phyloP scores from a whole-genome alignment of 2,113 vertebrate species.

The Abramis brama region DNA sequence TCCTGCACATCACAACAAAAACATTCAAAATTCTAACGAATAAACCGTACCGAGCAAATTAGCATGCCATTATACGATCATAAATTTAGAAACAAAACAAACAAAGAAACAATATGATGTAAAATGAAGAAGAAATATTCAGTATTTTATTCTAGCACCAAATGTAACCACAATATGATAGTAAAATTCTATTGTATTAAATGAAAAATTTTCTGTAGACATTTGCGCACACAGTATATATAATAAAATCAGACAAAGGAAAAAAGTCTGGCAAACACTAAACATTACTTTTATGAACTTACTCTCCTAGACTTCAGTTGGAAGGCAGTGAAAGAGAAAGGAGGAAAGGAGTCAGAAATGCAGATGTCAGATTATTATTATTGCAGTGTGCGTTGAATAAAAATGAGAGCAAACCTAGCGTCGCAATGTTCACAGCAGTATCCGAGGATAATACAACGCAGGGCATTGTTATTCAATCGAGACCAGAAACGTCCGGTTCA shows the following conservation, averaged over 20 bases:
- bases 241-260: not conserved
- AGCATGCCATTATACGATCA: not conserved
- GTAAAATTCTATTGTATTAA: not conserved
- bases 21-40: constrained; percentile 10
- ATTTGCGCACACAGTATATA: not conserved
- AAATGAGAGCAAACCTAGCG: constrained; percentile 1
- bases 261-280: constrained; percentile 17
- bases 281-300: constrained; percentile 76
- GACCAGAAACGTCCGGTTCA: constrained; percentile 26
- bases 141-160: not conserved
- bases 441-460: constrained; percentile 8
- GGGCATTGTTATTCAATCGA: constrained; percentile 12
- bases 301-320: constrained; percentile 94
- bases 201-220: not conserved
- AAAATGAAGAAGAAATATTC: not conserved
- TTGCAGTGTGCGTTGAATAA: constrained; percentile 8
- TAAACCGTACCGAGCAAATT: constrained; percentile 8
- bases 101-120: not conserved
- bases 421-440: not conserved
- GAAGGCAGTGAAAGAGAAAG: constrained; percentile 77
- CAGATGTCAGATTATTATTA: constrained; percentile 39
- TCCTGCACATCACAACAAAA: constrained; percentile 70
- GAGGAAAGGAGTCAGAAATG: constrained; percentile 62
- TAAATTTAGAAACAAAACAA: not conserved
- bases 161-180: not conserved